Evolutionary conservation across 2,113 vertebrate species (phyloP).

Genomic region (Neolamprologus modestus): DNA sequence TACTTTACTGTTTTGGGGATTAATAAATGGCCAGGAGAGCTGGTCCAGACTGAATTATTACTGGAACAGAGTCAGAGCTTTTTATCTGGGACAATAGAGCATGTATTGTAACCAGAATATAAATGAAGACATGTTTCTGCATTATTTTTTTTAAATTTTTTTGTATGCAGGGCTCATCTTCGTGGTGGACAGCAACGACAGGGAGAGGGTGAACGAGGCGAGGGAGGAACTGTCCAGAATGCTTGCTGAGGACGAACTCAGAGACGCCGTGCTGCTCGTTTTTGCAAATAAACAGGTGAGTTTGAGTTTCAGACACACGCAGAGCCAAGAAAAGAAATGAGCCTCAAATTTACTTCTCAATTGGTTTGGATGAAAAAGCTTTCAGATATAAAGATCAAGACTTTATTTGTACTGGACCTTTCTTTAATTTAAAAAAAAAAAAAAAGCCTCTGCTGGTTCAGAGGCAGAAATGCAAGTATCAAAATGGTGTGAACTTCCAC

Average conservation of each 20-base stretch:
- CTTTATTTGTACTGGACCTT: not conserved
- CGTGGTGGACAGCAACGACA: slow-evolving; percentile 84
- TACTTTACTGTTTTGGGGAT: not conserved
- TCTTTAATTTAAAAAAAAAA: not conserved
- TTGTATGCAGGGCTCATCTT: slow-evolving; percentile 74
- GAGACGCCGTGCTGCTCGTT: slow-evolving; percentile 79
- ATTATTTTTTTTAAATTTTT: not conserved
- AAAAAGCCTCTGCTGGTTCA: not conserved
- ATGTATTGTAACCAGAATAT: not conserved
- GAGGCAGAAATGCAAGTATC: not conserved
- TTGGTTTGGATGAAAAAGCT: not conserved
- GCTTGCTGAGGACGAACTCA: slow-evolving; percentile 79
- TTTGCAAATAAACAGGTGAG: slow-evolving; percentile 85
- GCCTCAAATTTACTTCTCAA: not conserved
- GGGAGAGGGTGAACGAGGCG: slow-evolving; percentile 81
- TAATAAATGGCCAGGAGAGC: not conserved
- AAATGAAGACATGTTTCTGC: not conserved
- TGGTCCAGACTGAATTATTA: not conserved
- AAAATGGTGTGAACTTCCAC: not conserved
- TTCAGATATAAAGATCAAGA: not conserved
- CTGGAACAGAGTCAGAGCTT: not conserved
- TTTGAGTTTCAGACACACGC: not conserved
- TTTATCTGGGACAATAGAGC: not conserved
- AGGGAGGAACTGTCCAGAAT: slow-evolving; percentile 78
- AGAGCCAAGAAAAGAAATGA: not conserved